Base-by-base conservation (phyloP, 2,888 invertebrate species). In the Meta bourneti region DNA sequence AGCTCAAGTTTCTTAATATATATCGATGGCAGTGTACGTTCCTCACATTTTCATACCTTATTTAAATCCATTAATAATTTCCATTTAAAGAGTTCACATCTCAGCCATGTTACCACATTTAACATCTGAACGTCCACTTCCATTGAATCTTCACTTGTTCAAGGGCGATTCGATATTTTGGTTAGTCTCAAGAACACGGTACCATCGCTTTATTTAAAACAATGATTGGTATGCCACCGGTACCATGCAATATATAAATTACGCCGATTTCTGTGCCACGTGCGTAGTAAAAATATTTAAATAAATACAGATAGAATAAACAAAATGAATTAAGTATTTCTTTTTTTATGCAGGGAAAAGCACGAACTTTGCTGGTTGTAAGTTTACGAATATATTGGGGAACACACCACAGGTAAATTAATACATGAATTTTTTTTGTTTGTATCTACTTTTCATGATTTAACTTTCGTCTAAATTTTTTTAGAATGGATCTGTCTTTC, bases 321-420 rank as follows among this genome's bases (percentile, higher is more conserved):
- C 13, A 51, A 8, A 11, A 16, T 77, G 1, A 51, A 69, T 81
- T 5, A 77, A 70, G 5, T 20, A 13, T 78, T 19, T 16, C 13
- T 69, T 20, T 49, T 13, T 52, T 81, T 87, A 75, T 13, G 16
- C 52, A 90, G 90, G 85, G 13, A 84, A 90, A 51, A 75, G 13
- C 7, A 13, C 85, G 11, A 6, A 70, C 34, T 7, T 85, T 2
- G 85, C 20, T 69, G 85, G 80, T 1, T 74, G 80, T 20, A 90
- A 90, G 72, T 90, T 80, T 61, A 81, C 61, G 6, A 61, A 75
- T 7, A 69, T 90, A 11, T 74, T 90, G n/a, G 90, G 90, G 69
- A 79, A 49, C 11, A 74, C 48, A 9, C 90, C 85, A 0, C 13
- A 71, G 8, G 90, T 90, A 90, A 90, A 11, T 72, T 34, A 61